Conservation (phyloP, 2,797 vertebrate species). For the Melanitta fusca region DNA sequence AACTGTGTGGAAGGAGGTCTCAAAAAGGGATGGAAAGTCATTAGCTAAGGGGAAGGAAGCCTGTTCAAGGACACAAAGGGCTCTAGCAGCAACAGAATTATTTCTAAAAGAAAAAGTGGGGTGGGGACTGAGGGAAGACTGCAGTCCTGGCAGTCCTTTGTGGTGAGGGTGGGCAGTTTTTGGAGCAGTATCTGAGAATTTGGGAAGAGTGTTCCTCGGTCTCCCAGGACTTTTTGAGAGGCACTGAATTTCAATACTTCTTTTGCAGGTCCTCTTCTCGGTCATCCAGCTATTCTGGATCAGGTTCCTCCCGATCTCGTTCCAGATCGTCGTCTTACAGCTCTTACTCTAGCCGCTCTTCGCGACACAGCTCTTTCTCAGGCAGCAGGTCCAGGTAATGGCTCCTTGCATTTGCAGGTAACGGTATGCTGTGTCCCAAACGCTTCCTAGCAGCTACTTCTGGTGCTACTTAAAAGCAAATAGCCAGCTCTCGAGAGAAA, state of each 20-base stretch:
- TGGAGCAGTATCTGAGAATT: background rate
- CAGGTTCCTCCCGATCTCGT: slow-evolving; percentile 89
- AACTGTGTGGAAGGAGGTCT: background rate
- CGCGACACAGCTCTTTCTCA: slow-evolving; percentile 94
- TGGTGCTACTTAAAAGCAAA: background rate
- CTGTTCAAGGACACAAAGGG: rapidly evolving
- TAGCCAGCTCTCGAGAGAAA: background rate
- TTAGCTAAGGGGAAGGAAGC: background rate
- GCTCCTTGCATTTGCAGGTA: background rate
- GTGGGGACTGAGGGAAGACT: background rate
- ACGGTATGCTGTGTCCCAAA: background rate
- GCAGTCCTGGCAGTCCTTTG: rapidly evolving
- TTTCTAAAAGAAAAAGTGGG: background rate
- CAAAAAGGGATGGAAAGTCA: background rate
- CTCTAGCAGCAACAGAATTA: background rate
- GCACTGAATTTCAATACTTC: background rate
- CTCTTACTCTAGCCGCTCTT: slow-evolving; percentile 96
- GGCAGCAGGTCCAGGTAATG: slow-evolving; percentile 92
- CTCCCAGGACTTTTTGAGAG: background rate
- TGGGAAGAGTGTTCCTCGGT: background rate
- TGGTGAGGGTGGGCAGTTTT: background rate
- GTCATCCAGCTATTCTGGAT: slow-evolving; percentile 94
- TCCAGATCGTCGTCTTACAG: slow-evolving; percentile 94
- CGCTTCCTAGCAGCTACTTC: background rate
- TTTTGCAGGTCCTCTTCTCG: slow-evolving; percentile 91